These are phyloP conservation scores for Drosophila aldrichi DNA, from an alignment of 2,888 invertebrate genomes.

Conservation along the genomic window DNA sequence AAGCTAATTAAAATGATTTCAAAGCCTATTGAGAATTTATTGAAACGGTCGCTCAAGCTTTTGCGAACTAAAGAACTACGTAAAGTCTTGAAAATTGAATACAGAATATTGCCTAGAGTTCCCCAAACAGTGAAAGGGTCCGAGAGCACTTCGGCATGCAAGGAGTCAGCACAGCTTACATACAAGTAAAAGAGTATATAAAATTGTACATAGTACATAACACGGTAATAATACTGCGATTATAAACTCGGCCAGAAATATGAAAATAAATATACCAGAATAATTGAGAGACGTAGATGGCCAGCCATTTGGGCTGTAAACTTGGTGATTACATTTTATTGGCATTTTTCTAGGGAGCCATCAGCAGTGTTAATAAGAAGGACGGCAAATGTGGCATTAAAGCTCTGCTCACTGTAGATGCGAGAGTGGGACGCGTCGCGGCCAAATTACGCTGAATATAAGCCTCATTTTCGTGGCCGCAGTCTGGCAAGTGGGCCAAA, in stretches of 20 bases:
- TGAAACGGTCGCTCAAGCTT: too few species aligned
- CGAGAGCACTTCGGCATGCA: too few species aligned
- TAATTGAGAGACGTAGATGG: conserved; percentile 12
- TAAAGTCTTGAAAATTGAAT: too few species aligned
- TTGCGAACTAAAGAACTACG: too few species aligned
- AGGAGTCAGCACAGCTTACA: background rate
- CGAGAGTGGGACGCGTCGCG: conserved; percentile 24
- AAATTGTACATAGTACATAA: background rate
- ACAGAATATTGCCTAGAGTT: too few species aligned
- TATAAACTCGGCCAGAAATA: conserved; percentile 18
- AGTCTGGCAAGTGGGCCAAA: conserved; percentile 44
- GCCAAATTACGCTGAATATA: conserved; percentile 67
- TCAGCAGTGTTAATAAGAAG: conserved; percentile 37
- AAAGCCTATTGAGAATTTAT: too few species aligned
- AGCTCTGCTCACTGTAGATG: conserved; percentile 40
- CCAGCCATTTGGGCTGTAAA: conserved; percentile 30
- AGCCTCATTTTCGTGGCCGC: conserved; percentile 52
- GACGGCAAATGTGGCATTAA: conserved; percentile 36
- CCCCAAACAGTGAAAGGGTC: too few species aligned
- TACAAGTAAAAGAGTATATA: background rate
- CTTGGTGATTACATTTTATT: conserved; percentile 39
- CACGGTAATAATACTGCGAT: background rate
- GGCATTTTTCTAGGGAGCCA: conserved; percentile 42
- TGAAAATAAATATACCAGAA: conserved; percentile 28
- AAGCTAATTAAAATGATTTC: background rate